Evolutionary conservation across 2,888 invertebrate species (phyloP).

Genomic region (Poecilobothrus nobilitatus): DNA sequence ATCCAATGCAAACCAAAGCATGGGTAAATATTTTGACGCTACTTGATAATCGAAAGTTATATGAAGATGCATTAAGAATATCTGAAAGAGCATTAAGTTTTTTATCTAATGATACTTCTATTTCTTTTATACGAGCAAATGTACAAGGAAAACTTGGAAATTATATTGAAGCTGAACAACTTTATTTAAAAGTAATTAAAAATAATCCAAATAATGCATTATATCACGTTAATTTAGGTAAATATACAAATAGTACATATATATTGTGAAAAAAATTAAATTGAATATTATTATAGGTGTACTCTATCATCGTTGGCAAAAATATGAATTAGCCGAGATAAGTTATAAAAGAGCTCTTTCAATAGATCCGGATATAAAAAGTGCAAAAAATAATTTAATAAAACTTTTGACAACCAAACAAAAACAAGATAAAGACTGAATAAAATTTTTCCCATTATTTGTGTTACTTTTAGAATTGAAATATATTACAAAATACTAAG

Average conservation of each 20-base stretch:
- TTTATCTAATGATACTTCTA: conserved; percentile 64
- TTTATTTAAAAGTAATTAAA: conserved; percentile 69
- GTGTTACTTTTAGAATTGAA: background rate
- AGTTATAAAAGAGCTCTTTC: conserved; percentile 68
- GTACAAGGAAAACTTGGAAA: conserved; percentile 73
- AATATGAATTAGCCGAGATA: conserved; percentile 59
- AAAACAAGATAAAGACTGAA: background rate
- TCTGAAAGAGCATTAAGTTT: conserved; percentile 61
- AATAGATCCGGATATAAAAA: conserved; percentile 60
- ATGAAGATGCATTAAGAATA: conserved; percentile 59
- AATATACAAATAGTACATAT: conserved; percentile 24
- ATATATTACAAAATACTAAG: no score
- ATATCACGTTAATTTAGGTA: conserved; percentile 85
- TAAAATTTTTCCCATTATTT: background rate
- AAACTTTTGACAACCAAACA: conserved; percentile 37
- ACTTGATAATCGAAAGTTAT: conserved; percentile 64
- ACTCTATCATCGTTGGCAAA: conserved; percentile 87
- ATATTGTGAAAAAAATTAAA: conserved; percentile 16
- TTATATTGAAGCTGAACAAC: conserved; percentile 69
- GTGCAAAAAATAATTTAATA: conserved; percentile 61
- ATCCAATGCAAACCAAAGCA: conserved; percentile 71
- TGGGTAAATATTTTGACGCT: conserved; percentile 90
- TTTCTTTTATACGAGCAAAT: conserved; percentile 83
- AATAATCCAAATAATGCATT: conserved; percentile 63
- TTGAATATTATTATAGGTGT: conserved; percentile 56